Conservation (phyloP, 2,797 vertebrate species). For the Tolypeutes matacus region DNA sequence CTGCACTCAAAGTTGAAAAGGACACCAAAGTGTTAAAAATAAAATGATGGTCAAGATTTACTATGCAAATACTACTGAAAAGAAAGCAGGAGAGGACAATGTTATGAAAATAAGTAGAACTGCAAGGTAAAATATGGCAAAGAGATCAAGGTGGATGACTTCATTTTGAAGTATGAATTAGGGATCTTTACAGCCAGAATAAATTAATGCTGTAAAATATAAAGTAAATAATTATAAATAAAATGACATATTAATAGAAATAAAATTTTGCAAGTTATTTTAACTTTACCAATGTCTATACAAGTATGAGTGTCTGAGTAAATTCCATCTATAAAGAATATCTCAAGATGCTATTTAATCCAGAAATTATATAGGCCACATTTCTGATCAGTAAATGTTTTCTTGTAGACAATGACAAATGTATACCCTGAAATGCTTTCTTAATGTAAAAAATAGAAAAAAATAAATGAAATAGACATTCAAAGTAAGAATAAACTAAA, state of each 20-base stretch:
- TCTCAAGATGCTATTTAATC: not conserved
- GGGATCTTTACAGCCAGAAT: not conserved
- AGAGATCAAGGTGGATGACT: not conserved
- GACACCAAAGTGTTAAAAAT: not conserved
- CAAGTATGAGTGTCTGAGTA: not conserved
- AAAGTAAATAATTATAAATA: not conserved
- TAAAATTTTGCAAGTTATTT: not conserved
- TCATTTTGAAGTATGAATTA: not conserved
- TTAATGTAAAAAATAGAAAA: not conserved
- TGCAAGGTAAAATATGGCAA: not conserved
- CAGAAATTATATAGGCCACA: not conserved
- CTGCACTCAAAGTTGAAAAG: not conserved
- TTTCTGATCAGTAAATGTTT: not conserved
- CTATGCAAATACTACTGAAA: not conserved
- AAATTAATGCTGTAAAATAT: not conserved
- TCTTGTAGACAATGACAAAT: not conserved
- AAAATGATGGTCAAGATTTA: not conserved
- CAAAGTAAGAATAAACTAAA: not conserved
- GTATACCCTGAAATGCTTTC: not conserved
- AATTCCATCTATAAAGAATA: not conserved
- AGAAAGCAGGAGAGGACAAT: not conserved
- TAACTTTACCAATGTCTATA: not conserved
- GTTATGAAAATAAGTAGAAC: not conserved
- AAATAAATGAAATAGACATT: not conserved
- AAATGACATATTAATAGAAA: not conserved